These are phyloP conservation scores for Ethmia dodecea DNA, from an alignment of 2,888 invertebrate genomes.

Conservation along the genomic window DNA sequence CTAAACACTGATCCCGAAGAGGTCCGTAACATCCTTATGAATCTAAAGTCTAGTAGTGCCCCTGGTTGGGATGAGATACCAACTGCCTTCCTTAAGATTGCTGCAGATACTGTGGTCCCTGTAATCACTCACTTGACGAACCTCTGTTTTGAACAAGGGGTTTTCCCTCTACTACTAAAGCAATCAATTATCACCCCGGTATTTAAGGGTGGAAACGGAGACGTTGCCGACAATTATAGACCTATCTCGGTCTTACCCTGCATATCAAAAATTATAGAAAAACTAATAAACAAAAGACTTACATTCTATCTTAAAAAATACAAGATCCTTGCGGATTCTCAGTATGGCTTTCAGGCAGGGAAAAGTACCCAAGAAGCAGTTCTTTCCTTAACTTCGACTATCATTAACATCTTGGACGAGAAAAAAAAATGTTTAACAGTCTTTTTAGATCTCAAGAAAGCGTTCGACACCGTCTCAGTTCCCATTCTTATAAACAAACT, in stretches of 20 bases:
- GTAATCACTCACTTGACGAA: slow-evolving; percentile 11
- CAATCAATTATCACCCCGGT: slow-evolving; percentile 2
- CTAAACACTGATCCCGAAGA: background rate
- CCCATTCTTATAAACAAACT: background rate
- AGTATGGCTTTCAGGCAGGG: background rate
- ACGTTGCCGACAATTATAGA: slow-evolving; percentile 3
- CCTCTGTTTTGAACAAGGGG: slow-evolving; percentile 6
- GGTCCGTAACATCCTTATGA: background rate
- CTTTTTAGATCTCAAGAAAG: no score
- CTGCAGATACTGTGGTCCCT: slow-evolving; percentile 1
- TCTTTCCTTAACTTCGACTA: no score
- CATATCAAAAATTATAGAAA: slow-evolving; percentile 8
- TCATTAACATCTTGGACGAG: no score
- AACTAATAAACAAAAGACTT: slow-evolving; percentile 4
- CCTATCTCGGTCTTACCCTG: no score
- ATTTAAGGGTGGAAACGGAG: background rate
- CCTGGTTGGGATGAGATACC: slow-evolving; percentile 11
- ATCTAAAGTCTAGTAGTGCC: background rate
- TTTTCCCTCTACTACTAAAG: slow-evolving; percentile 7
- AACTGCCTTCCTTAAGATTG: slow-evolving; percentile 5
- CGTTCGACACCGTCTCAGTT: no score
- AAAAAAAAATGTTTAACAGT: no score
- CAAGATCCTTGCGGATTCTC: background rate
- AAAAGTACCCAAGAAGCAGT: no score
- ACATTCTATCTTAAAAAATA: background rate